Evolutionary conservation across 1,140 invertebrate species (phyloP), one percentile per base, ranked within the genome.

Genomic region (Aphelenchoides avenae): DNA sequence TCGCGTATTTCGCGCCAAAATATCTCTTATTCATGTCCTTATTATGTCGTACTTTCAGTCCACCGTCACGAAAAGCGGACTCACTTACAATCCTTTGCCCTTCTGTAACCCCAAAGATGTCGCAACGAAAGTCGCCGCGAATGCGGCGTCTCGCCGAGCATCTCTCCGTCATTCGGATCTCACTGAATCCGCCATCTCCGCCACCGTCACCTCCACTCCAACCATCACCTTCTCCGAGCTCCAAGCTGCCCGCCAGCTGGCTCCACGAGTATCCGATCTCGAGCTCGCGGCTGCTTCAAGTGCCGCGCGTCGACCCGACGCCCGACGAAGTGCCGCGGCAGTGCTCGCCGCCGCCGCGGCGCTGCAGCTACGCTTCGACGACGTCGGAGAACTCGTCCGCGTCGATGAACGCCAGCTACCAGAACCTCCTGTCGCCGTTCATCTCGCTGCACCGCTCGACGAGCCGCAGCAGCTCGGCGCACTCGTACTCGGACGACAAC

Each of bases 341-440:
- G 15, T 70, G 59, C 33, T 68, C 62, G 24, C 67, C 67, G 24
- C 67, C 67, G 0, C 67, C 67, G 15, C 29, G 71, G 41, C 54
- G 67, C 18, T 64, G 66, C 33, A 52, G 44, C 1, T 49, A 54
- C 9, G 50, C 66, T n/a, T 75, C 71, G 11, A 68, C 71, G 15
- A 9, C 57, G 9, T 49, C 41, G 13, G 70, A 73, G 22, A 57
- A 63, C 20, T 66, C 57, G 18, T 69, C 64, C 5, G 65, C 52
- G 13, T 61, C 70, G 1, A 24, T 59, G 40, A 71, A 37, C 36
- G 52, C 34, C n/a, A 63, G 53, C 13, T 73, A 69, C 52, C 66
- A 69, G 50, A 68, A 60, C 18, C 36, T 66, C 18, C 47, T 67
- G 15, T 70, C 66, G 26, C 64, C 64, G 2, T 15, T 58, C n/a